Percentiles rank a stretch among this genome's conserved stretches.
Conservation (phyloP, 2,797 vertebrate genomes). For the Sphenodon punctatus region DNA sequence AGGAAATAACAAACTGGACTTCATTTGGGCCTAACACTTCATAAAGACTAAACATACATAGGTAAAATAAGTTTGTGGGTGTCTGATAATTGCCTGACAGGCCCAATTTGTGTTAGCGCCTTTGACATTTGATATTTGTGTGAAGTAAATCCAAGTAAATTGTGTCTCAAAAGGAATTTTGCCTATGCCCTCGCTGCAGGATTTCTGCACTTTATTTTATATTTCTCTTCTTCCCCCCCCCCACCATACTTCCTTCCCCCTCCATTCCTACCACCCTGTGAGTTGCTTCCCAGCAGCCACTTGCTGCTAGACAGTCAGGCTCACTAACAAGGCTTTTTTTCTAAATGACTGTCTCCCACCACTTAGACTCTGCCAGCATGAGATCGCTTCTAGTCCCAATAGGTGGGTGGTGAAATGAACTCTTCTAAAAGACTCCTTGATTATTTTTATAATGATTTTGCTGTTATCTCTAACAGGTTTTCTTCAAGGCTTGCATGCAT, state of each 20-base stretch:
- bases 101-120: not conserved
- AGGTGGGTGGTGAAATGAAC: constrained; percentile 19
- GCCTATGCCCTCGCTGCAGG: not conserved
- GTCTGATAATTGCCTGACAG: not conserved
- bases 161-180: constrained; percentile 19
- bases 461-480: not conserved
- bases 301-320: not conserved
- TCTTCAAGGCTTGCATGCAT: constrained; percentile 27
- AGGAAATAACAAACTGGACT: not conserved
- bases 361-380: constrained; percentile 10
- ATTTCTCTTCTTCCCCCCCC: constrained; percentile 10
- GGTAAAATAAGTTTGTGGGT: not conserved
- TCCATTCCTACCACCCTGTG: not conserved
- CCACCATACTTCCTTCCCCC: not conserved
- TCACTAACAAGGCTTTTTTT: not conserved
- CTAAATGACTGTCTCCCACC: constrained; percentile 18
- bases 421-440: constrained; percentile 16
- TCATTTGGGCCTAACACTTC: not conserved
- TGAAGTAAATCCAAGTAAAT: not conserved
- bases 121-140: not conserved
- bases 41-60: not conserved
- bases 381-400: not conserved
- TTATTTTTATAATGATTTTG: constrained; percentile 29
- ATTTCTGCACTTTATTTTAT: constrained; percentile 19
- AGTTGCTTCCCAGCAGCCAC: not conserved